Base-by-base conservation (phyloP, 2,888 invertebrate species). In the Lithosia quadra region DNA sequence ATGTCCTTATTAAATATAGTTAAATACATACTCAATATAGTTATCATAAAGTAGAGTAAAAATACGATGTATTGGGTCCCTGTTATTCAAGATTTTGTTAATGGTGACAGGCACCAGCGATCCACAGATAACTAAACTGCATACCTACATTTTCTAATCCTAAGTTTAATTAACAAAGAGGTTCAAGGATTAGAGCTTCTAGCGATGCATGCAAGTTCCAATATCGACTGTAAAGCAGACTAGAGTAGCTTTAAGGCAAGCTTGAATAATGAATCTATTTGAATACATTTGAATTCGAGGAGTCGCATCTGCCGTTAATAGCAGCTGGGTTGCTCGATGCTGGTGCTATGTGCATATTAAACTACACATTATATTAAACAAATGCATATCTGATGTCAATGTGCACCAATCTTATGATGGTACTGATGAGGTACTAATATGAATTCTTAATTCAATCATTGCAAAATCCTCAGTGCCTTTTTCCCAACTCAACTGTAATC, bases 181-280 rank as follows among this genome's bases (percentile, higher is more conserved):
- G 59, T 61, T 18, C 56, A 67, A 58, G 63, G 61, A 69, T 72
- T 72, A 70, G 69, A 74, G 72, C 70, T 68, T 70, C 59, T 71
- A 64, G 63, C 7, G 72, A 65, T 67, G 73, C 75, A 77, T 69
- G 63, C 65, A 69, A 75, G 77, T 80, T 75, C 79, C 79, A 75
- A 72, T 71, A 75, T 80, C 68, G 77, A 77, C 69, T 69, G 56
- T 33, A 63, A 65, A 67, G 72, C 71, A 64, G 24, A 62, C 63
- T 62, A 61, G n/a, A 49, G 56, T 57, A 55, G 78, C 76, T 73
- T 74, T 75, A 68, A 70, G 60, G 69, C 22, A 68, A 70, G 72
- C 71, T 74, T 77, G 78, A 76, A 74, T 82, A 81, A 81, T 77
- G 78, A 75, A 80, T 77, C 53, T 64, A 77, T 80, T 82, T 75